Evolutionary conservation across 2,797 vertebrate species (phyloP).

Genomic region (Naso thynnoides): DNA sequence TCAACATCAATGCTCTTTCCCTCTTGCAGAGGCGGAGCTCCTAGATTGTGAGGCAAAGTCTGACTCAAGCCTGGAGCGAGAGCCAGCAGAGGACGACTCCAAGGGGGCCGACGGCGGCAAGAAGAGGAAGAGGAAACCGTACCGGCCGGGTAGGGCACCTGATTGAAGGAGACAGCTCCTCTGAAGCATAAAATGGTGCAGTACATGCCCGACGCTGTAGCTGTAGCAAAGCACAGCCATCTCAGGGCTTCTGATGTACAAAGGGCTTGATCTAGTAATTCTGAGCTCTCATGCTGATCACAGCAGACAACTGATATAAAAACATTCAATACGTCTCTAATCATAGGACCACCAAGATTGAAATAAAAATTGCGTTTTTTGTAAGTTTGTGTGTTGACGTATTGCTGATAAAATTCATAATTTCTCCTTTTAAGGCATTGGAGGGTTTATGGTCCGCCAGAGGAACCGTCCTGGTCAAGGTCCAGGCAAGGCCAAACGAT

Average conservation of each 20-base stretch:
- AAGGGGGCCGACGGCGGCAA: conserved; percentile 92
- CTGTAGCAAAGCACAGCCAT: conserved; percentile 73
- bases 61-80: conserved; percentile 97
- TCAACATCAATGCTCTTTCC: conserved; percentile 70
- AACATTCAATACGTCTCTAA: conserved; percentile 7
- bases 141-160: conserved; percentile 92
- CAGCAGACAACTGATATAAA: conserved; percentile 27
- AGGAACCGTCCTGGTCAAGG: conserved; percentile 95
- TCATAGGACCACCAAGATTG: background rate
- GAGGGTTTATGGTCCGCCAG: conserved; percentile 99
- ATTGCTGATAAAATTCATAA: conserved; percentile 13
- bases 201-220: conserved; percentile 68
- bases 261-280: conserved; percentile 47
- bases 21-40: conserved; percentile 91
- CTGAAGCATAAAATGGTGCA: conserved; percentile 82
- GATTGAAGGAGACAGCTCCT: conserved; percentile 83
- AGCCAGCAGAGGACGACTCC: conserved; percentile 92
- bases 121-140: conserved; percentile 98
- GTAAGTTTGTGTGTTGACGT: background rate
- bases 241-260: conserved; percentile 62
- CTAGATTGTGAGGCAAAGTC: conserved; percentile 97
- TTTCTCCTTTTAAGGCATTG: conserved; percentile 88
- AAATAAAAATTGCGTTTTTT: background rate
- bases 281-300: conserved; percentile 34
- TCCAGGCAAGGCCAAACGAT: conserved; percentile 92